phyloP scores from a whole-genome alignment of 2,113 vertebrate species.

The Hoplias malabaricus region DNA sequence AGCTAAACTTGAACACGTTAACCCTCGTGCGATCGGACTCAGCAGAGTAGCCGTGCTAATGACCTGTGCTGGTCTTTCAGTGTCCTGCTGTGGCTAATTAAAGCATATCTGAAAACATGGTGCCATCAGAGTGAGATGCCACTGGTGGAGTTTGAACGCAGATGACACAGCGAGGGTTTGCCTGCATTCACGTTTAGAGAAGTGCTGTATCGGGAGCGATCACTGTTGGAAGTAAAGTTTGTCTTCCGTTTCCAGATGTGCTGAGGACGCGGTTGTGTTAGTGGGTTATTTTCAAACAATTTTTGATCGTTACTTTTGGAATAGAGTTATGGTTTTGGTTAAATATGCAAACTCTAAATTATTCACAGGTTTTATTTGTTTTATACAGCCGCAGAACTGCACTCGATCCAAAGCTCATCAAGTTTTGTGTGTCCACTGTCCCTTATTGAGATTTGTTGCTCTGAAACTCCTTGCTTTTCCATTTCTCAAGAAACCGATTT shows the following conservation, averaged over 20 bases:
- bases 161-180: too few species aligned
- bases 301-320: too few species aligned
- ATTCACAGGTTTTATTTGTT: not conserved
- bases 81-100: not conserved
- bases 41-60: not conserved
- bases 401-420: not conserved
- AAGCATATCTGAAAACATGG: not conserved
- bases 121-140: not conserved
- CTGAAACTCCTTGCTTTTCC: not conserved
- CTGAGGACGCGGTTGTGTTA: too few species aligned
- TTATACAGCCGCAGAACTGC: not conserved
- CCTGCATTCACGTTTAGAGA: too few species aligned
- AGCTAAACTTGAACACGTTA: conserved; percentile 8
- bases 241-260: too few species aligned
- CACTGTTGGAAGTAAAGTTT: too few species aligned
- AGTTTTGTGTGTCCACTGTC: too few species aligned
- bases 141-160: not conserved
- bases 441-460: not conserved
- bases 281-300: too few species aligned
- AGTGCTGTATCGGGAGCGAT: too few species aligned
- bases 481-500: not conserved
- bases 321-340: too few species aligned
- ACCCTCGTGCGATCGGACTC: not conserved
- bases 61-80: not conserved
- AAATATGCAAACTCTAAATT: not conserved